These are phyloP conservation scores for Acrobasis suavella DNA, from an alignment of 2,888 invertebrate species.

Conservation along the genomic window DNA sequence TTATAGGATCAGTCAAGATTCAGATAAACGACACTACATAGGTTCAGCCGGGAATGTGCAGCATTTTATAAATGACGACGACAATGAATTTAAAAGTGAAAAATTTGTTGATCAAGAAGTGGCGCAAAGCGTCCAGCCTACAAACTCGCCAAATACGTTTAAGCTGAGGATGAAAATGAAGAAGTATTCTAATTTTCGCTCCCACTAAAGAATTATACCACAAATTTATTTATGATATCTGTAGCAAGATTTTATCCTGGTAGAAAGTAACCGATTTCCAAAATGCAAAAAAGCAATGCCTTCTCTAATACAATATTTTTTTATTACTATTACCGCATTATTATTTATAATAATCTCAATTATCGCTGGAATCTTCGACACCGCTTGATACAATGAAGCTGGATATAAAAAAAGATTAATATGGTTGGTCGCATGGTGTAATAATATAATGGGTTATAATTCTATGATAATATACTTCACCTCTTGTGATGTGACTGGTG, in stretches of 20 bases:
- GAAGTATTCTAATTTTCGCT: constrained; percentile 39
- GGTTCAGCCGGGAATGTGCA: neutral
- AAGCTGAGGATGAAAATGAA: constrained; percentile 44
- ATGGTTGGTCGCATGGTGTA: too few relatives aligned
- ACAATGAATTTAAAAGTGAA: neutral
- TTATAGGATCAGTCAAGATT: constrained; percentile 43
- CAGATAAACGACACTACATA: neutral
- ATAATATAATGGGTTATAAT: too few relatives aligned
- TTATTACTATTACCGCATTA: neutral
- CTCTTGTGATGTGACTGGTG: too few relatives aligned
- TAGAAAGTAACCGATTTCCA: neutral
- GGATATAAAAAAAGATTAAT: too few relatives aligned
- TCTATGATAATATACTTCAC: too few relatives aligned
- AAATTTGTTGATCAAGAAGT: neutral
- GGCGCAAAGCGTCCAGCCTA: neutral
- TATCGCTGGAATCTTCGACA: too few relatives aligned
- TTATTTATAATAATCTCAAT: neutral
- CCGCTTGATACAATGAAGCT: too few relatives aligned
- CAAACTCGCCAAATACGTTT: constrained; percentile 19
- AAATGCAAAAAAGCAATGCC: constrained; percentile 3
- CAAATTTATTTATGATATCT: neutral
- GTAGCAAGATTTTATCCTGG: constrained; percentile 7
- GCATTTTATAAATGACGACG: constrained; percentile 11
- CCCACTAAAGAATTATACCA: constrained; percentile 26
- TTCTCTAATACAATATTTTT: neutral